These are phyloP conservation scores for Rostratula benghalensis DNA, from an alignment of 2,113 vertebrate genomes.

Conservation along the genomic window DNA sequence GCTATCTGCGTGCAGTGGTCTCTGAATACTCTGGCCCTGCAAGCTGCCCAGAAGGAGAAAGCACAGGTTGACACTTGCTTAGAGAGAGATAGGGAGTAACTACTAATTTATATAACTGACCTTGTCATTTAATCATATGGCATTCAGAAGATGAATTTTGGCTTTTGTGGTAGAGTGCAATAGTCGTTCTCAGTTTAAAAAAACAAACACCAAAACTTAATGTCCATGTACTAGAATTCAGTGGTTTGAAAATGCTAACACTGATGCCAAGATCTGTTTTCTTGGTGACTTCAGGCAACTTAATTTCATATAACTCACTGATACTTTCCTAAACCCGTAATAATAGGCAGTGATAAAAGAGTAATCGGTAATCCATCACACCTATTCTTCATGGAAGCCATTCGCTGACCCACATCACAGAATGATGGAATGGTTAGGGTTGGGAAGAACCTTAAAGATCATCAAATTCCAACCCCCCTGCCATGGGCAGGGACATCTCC, in stretches of 20 bases:
- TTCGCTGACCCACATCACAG: background rate
- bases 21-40: background rate
- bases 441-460: too few relatives aligned
- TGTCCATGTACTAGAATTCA: background rate
- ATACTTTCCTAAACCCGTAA: background rate
- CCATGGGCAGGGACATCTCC: too few relatives aligned
- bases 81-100: background rate
- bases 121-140: background rate
- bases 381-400: fast-evolving
- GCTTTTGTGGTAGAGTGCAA: background rate
- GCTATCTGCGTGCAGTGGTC: background rate
- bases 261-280: background rate
- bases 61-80: background rate
- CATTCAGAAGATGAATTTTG: background rate
- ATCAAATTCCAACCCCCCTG: too few relatives aligned
- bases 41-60: background rate
- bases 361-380: background rate
- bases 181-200: background rate
- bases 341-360: background rate
- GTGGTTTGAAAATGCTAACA: background rate
- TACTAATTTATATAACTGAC: background rate
- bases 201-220: background rate
- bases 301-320: background rate
- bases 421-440: too few relatives aligned
- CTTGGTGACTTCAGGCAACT: background rate